Percentiles rank a stretch among this genome's conserved stretches.
phyloP scores from a whole-genome alignment of 2,797 vertebrate species.

The Hyperoplus immaculatus region DNA sequence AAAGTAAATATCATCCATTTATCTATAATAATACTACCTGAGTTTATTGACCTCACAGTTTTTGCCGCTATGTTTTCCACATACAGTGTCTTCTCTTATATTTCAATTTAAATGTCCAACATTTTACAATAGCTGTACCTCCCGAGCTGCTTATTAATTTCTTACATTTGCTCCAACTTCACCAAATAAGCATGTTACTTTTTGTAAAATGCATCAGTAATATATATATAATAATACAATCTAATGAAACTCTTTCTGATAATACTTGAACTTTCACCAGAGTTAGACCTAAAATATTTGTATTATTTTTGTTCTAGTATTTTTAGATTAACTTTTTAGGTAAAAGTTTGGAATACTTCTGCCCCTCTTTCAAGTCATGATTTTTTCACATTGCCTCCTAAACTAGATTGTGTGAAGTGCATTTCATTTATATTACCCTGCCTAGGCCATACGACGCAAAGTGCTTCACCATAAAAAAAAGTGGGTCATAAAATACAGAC shows the following conservation, averaged over 20 bases:
- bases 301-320: not conserved
- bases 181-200: not conserved
- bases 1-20: not conserved
- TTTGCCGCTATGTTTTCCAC: not conserved
- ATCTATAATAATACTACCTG: not conserved
- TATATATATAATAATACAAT: not conserved
- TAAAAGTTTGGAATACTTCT: not conserved
- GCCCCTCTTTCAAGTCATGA: not conserved
- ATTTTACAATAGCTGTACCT: not conserved
- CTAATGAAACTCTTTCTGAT: not conserved
- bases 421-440: not conserved
- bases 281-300: not conserved
- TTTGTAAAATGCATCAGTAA: not conserved
- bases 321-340: not conserved
- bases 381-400: not conserved
- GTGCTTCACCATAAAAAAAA: not conserved
- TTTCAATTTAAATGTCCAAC: not conserved
- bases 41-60: not conserved
- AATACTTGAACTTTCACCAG: not conserved
- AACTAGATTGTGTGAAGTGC: not conserved
- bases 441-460: not conserved
- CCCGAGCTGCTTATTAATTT: not conserved
- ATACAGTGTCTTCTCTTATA: not conserved
- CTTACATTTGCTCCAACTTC: not conserved
- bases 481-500: slow-evolving; percentile 6